These are phyloP conservation scores for Athene cunicularia DNA, from an alignment of 2,113 vertebrate genomes.

Conservation along the genomic window DNA sequence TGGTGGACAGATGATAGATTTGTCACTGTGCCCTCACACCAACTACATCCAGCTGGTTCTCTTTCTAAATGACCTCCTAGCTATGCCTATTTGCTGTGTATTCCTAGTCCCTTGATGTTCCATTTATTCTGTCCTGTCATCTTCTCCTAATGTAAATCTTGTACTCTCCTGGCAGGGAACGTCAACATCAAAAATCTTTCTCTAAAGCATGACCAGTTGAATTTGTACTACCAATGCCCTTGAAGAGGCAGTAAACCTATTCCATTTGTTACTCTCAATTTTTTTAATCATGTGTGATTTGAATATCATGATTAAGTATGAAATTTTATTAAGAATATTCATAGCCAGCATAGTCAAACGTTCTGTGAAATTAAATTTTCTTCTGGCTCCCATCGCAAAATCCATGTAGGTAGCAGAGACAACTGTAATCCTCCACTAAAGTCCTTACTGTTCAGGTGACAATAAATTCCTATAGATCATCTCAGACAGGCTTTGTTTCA, in stretches of 20 bases:
- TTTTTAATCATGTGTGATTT: background rate
- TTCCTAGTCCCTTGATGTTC: slow-evolving; percentile 31
- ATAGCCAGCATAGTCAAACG: background rate
- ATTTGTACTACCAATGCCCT: background rate
- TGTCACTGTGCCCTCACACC: slow-evolving; percentile 30
- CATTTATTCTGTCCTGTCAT: slow-evolving; percentile 44
- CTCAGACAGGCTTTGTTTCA: background rate
- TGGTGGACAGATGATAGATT: slow-evolving; percentile 50
- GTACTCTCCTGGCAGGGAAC: background rate
- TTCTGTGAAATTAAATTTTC: background rate
- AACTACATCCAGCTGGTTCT: slow-evolving; percentile 17
- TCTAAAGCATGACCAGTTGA: background rate
- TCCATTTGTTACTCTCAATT: background rate
- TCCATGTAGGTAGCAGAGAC: background rate
- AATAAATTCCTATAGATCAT: background rate
- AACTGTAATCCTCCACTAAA: background rate
- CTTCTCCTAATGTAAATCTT: slow-evolving; percentile 21
- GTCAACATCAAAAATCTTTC: background rate
- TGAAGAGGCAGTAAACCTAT: background rate
- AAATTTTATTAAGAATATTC: background rate
- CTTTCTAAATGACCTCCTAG: slow-evolving; percentile 32
- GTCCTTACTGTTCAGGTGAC: background rate
- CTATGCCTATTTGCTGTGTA: background rate
- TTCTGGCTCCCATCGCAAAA: background rate
- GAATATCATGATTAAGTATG: background rate